phyloP scores from a whole-genome alignment of 1,140 invertebrate genomes.

The Rhizoglyphus robini region DNA sequence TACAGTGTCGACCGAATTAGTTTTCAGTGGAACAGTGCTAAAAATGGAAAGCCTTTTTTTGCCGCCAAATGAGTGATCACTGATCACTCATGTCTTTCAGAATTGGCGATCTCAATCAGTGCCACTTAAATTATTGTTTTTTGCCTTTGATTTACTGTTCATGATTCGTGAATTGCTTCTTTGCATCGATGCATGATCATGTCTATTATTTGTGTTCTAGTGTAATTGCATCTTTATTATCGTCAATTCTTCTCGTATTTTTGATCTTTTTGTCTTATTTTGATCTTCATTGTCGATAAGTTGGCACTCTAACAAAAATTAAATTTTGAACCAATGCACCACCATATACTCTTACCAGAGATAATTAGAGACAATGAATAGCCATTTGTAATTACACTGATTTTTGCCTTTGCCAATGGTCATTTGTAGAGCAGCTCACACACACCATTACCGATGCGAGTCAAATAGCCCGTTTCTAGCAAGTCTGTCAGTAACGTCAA shows the following conservation, averaged over 20 bases:
- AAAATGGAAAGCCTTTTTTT: not conserved
- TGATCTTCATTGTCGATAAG: too few species aligned
- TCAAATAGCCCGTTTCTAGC: too few species aligned
- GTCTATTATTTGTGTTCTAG: not conserved
- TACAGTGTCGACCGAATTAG: not conserved
- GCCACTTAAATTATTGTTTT: not conserved
- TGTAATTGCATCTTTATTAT: constrained; percentile 8
- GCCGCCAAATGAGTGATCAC: not conserved
- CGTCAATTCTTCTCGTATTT: not conserved
- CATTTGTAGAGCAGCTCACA: too few species aligned
- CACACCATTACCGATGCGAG: too few species aligned
- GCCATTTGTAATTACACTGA: not conserved
- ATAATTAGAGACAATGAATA: not conserved
- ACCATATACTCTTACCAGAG: not conserved
- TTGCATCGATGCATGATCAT: too few species aligned
- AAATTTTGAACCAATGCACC: too few species aligned
- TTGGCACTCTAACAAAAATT: too few species aligned
- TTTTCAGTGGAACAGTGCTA: not conserved
- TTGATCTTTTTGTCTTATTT: not conserved
- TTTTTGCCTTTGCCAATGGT: too few species aligned
- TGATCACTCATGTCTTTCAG: not conserved
- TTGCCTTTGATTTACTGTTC: not conserved
- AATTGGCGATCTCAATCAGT: not conserved
- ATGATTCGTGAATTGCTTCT: not conserved
- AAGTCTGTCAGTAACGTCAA: too few species aligned